These are phyloP conservation scores for Tetraodon nigroviridis DNA, from an alignment of 2,113 vertebrate genomes.

Conservation along the genomic window DNA sequence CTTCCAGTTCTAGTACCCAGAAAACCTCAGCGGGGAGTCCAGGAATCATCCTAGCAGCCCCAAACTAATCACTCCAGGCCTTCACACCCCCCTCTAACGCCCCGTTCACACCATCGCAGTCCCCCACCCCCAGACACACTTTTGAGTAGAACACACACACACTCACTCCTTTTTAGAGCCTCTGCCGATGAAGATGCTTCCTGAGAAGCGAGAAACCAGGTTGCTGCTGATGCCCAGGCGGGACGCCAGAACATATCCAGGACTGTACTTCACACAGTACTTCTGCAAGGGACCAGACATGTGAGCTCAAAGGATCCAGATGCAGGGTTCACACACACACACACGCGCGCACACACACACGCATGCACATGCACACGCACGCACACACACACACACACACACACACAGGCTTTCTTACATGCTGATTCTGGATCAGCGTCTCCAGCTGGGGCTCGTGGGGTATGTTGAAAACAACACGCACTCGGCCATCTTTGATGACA, in stretches of 20 bases:
- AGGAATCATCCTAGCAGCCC: too few species aligned
- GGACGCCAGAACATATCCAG: slow-evolving; percentile 91
- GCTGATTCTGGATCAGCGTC: slow-evolving; percentile 92
- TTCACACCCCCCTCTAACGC: too few species aligned
- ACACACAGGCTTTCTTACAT: slow-evolving; percentile 78
- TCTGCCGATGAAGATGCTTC: slow-evolving; percentile 96
- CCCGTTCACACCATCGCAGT: too few species aligned
- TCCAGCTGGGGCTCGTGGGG: slow-evolving; percentile 92
- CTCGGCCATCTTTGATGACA: slow-evolving; percentile 88
- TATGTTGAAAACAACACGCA: slow-evolving; percentile 91
- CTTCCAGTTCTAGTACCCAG: too few species aligned
- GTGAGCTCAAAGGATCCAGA: not conserved
- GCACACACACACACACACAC: too few species aligned
- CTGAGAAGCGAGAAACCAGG: slow-evolving; percentile 97
- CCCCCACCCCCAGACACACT: too few species aligned
- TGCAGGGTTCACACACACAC: too few species aligned
- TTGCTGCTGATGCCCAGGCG: slow-evolving; percentile 92
- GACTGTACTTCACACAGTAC: slow-evolving; percentile 95
- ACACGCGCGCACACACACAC: too few species aligned
- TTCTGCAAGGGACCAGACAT: slow-evolving; percentile 73
- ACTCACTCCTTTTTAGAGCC: slow-evolving; percentile 94
- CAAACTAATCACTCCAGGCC: too few species aligned
- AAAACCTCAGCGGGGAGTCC: too few species aligned
- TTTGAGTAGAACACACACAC: not conserved
- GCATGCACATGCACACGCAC: too few species aligned